Percentiles rank a stretch among this genome's conserved stretches.
These are phyloP conservation scores for Nesogale talazaci DNA, from an alignment of 2,113 vertebrate genomes.

Conservation along the genomic window DNA sequence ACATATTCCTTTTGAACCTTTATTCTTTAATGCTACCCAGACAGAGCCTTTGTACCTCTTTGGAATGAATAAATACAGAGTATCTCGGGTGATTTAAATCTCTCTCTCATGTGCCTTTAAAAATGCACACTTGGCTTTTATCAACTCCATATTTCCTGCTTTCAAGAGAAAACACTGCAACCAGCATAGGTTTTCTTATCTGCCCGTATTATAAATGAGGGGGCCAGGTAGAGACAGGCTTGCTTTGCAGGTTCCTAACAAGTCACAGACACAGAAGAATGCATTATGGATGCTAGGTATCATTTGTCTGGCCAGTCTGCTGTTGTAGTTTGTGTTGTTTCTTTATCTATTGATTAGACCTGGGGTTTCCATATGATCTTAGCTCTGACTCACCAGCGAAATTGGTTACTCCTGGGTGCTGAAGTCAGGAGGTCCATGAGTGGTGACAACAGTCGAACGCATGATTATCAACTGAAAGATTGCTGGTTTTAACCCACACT, in stretches of 20 bases:
- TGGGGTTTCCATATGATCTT: constrained; percentile 54
- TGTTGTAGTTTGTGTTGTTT: constrained; percentile 54
- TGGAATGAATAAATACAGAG: constrained; percentile 78
- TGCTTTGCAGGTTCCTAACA: constrained; percentile 58
- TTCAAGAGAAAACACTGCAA: constrained; percentile 65
- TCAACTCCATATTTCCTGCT: constrained; percentile 57
- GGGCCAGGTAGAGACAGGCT: constrained; percentile 33
- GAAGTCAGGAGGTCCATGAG: background rate
- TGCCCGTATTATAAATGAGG: constrained; percentile 58
- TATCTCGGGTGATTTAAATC: constrained; percentile 76
- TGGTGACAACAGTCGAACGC: background rate
- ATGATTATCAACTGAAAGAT: background rate
- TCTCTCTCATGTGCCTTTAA: constrained; percentile 67
- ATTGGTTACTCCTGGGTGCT: background rate
- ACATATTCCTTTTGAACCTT: constrained; percentile 77
- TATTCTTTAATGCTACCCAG: constrained; percentile 74
- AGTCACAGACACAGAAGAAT: constrained; percentile 50
- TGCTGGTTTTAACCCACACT: background rate
- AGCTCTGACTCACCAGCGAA: constrained; percentile 18
- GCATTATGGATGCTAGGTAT: constrained; percentile 47
- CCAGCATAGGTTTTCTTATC: constrained; percentile 54
- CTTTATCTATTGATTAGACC: constrained; percentile 62
- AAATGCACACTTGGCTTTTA: constrained; percentile 65
- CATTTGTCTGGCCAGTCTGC: constrained; percentile 50
- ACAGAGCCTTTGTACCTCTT: constrained; percentile 73